phyloP scores from a whole-genome alignment of 1,140 invertebrate species.

The Melanaphis sacchari region DNA sequence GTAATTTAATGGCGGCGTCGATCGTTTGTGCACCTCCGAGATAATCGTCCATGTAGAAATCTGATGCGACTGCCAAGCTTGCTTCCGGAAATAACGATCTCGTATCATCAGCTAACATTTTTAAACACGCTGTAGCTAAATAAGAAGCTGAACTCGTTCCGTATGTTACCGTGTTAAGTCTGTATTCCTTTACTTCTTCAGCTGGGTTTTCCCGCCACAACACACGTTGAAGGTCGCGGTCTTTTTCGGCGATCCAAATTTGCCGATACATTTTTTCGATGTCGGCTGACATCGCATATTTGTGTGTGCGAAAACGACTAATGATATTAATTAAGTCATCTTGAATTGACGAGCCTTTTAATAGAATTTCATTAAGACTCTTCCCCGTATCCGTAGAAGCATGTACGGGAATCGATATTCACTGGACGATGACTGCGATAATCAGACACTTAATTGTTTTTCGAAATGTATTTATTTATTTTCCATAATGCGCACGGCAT shows the following conservation, averaged over 20 bases:
- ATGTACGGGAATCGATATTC: too few species aligned
- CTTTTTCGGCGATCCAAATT: background rate
- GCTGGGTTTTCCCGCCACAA: conserved; percentile 62
- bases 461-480: too few species aligned
- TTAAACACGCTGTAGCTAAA: conserved; percentile 62
- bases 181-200: conserved; percentile 61
- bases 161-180: conserved; percentile 62
- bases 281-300: conserved; percentile 60
- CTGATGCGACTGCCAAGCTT: background rate
- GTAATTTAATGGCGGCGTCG: background rate
- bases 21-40: conserved; percentile 7
- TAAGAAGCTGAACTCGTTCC: conserved; percentile 62
- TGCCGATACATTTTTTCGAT: conserved; percentile 23
- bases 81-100: background rate
- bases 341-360: conserved; percentile 58
- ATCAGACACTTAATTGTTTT: too few species aligned
- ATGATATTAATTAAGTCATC: conserved; percentile 60
- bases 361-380: background rate
- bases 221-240: conserved; percentile 62
- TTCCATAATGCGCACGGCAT: too few species aligned
- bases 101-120: background rate
- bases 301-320: conserved; percentile 60
- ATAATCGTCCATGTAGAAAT: conserved; percentile 43
- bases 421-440: too few species aligned
- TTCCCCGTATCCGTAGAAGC: too few species aligned